These are phyloP conservation scores for Ormyrus pomaceus DNA, from an alignment of 2,888 invertebrate species.

Conservation along the genomic window DNA sequence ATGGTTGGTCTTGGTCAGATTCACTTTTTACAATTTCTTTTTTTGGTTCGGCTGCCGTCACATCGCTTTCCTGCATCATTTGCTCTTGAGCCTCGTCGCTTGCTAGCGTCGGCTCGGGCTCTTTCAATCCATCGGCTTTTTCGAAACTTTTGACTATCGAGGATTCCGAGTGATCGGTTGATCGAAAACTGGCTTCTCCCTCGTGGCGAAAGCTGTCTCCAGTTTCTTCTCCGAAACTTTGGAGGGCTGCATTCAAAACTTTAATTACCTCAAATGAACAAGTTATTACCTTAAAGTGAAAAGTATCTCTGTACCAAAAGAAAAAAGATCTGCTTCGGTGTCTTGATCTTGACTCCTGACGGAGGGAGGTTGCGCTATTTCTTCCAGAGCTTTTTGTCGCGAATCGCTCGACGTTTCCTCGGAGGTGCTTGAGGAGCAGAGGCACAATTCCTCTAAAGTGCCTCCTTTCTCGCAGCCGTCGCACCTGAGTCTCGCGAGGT, in stretches of 20 bases:
- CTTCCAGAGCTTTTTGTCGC: conserved; percentile 4
- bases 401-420: background rate
- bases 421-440: conserved; percentile 34
- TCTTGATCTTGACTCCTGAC: conserved; percentile 64
- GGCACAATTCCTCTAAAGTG: conserved; percentile 58
- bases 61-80: background rate
- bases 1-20: too few relatives aligned
- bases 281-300: background rate
- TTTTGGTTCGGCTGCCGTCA: background rate
- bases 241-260: conserved; percentile 22
- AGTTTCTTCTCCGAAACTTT: conserved; percentile 52
- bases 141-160: conserved; percentile 11
- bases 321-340: conserved; percentile 64
- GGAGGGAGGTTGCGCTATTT: conserved; percentile 1
- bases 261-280: background rate
- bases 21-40: conserved; percentile 2
- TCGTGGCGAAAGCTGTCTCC: conserved; percentile 53
- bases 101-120: background rate
- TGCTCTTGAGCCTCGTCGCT: background rate
- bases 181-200: conserved; percentile 41
- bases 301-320: background rate
- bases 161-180: conserved; percentile 4
- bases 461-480: conserved; percentile 65
- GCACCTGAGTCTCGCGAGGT: conserved; percentile 69
- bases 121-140: background rate